Evolutionary conservation across 2,113 vertebrate genomes (phyloP).

Genomic region (rabbit (Oryctolagus cuniculus)): mOryCun1.1 NC_091433.1:149610501-149611000

Average conservation of each 20-base stretch:
- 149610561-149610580: not conserved
- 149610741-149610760: not conserved
- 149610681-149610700: not conserved
- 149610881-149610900: not conserved
- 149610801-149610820: not conserved
- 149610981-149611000: not conserved
- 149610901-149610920: not conserved
- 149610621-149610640: not conserved
- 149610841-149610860: too few species aligned
- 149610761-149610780: not conserved
- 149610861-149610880: not conserved
- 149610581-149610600: not conserved
- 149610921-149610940: not conserved
- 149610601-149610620: not conserved
- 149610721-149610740: not conserved
- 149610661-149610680: not conserved
- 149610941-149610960: not conserved
- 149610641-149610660: not conserved
- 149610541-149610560: not conserved
- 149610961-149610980: not conserved
- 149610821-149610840: not conserved
- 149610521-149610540: too few species aligned
- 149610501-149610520: too few species aligned
- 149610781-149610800: not conserved
- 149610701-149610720: not conserved